Percentiles rank a stretch among this genome's conserved stretches.
Evolutionary conservation across 2,888 invertebrate genomes (phyloP).

Genomic region (Oscheius sp.): DNA sequence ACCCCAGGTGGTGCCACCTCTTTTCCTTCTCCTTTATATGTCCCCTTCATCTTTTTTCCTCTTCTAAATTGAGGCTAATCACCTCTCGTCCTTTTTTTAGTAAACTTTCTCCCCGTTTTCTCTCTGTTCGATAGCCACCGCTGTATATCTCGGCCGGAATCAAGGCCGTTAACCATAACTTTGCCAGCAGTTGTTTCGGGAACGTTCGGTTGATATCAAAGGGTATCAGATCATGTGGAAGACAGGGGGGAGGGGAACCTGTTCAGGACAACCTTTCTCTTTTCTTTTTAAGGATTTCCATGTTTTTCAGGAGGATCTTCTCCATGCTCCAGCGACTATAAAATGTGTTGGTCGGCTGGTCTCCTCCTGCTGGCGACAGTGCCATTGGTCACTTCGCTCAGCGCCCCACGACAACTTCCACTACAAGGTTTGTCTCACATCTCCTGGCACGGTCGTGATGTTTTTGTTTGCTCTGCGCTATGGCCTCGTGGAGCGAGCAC

Average conservation of each 20-base stretch:
- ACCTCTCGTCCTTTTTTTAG: neutral
- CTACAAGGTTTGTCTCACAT: slow-evolving; percentile 26
- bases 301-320: slow-evolving; percentile 19
- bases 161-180: neutral
- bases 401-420: slow-evolving; percentile 25
- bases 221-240: slow-evolving; percentile 14
- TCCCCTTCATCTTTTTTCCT: too few relatives aligned
- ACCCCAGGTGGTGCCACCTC: too few relatives aligned
- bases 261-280: neutral
- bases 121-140: neutral
- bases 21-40: neutral
- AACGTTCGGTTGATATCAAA: neutral
- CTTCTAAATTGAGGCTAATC: too few relatives aligned
- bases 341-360: slow-evolving; percentile 17
- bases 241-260: neutral
- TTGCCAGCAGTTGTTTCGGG: neutral
- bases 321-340: slow-evolving; percentile 24
- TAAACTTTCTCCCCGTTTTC: neutral
- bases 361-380: slow-evolving; percentile 17
- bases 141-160: neutral
- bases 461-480: slow-evolving; percentile 20
- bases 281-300: neutral
- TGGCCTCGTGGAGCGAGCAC: slow-evolving; percentile 25
- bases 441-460: slow-evolving; percentile 14
- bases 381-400: slow-evolving; percentile 16